Percentiles rank a stretch among this genome's conserved stretches.
phyloP scores from a whole-genome alignment of 2,888 invertebrate species.

The Miltochrista miniata region DNA sequence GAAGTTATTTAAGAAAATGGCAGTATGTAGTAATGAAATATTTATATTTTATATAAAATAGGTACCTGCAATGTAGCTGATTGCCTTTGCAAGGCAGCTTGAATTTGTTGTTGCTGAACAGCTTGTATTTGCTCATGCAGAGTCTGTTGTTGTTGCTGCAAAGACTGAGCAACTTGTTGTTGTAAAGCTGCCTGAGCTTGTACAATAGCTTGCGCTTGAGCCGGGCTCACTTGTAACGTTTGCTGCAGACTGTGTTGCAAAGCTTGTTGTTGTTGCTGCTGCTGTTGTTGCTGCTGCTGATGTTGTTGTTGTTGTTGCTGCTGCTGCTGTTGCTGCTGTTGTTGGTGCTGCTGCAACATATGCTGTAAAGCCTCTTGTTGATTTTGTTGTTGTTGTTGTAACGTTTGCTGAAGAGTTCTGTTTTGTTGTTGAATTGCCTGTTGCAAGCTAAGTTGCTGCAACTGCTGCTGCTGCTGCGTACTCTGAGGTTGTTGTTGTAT shows the following conservation, averaged over 20 bases:
- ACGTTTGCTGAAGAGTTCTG: constrained; percentile 48
- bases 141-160: constrained; percentile 76
- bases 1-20: too few species aligned
- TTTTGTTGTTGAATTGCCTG: constrained; percentile 61
- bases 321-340: constrained; percentile 53
- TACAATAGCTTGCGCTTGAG: constrained; percentile 75
- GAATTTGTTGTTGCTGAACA: constrained; percentile 77
- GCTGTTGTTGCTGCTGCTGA: constrained; percentile 52
- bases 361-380: constrained; percentile 42
- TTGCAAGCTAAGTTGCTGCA: constrained; percentile 59
- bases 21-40: too few species aligned
- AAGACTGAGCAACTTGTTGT: constrained; percentile 73
- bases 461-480: constrained; percentile 64
- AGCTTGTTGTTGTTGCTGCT: constrained; percentile 56
- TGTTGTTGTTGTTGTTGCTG: constrained; percentile 55
- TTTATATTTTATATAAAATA: neutral
- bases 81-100: constrained; percentile 75
- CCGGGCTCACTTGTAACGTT: constrained; percentile 72
- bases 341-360: constrained; percentile 51
- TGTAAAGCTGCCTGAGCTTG: constrained; percentile 75
- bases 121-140: constrained; percentile 77
- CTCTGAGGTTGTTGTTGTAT: constrained; percentile 47
- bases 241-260: constrained; percentile 69
- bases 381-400: constrained; percentile 54
- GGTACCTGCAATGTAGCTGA: constrained; percentile 77